These are phyloP conservation scores for Danaus chrysippus DNA, from an alignment of 2,888 invertebrate genomes.

Conservation along the genomic window DNA sequence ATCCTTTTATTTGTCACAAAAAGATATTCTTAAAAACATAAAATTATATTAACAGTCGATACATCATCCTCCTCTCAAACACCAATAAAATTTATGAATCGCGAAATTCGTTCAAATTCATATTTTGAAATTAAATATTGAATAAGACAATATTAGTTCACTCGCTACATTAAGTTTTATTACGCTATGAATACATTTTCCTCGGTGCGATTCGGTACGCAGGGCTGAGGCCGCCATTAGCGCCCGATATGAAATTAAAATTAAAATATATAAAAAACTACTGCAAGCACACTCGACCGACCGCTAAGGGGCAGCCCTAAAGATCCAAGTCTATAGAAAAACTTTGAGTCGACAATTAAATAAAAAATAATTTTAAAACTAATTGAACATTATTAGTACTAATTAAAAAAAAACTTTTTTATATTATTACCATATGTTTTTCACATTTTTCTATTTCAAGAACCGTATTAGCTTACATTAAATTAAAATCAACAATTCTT, in stretches of 20 bases:
- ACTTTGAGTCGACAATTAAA: constrained; percentile 43
- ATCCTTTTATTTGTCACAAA: background rate
- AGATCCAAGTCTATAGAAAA: constrained; percentile 56
- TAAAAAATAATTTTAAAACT: constrained; percentile 1
- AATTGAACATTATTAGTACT: background rate
- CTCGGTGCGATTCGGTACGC: constrained; percentile 71
- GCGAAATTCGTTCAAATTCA: constrained; percentile 64
- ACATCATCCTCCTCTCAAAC: constrained; percentile 32
- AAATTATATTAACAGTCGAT: background rate
- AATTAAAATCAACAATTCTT: no score
- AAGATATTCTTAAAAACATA: background rate
- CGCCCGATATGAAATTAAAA: constrained; percentile 79
- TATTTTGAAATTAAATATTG: constrained; percentile 75
- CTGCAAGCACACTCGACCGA: constrained; percentile 71
- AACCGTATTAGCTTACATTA: no score
- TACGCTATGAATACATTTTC: constrained; percentile 73
- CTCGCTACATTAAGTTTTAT: constrained; percentile 77
- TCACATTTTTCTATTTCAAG: no score
- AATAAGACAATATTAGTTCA: constrained; percentile 79
- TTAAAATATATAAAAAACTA: constrained; percentile 77
- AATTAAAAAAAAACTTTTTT: background rate
- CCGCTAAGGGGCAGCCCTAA: constrained; percentile 76
- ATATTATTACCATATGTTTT: background rate
- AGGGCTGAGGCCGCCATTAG: constrained; percentile 75
- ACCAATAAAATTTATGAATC: constrained; percentile 66